Percentiles rank a stretch among this genome's conserved stretches.
Evolutionary conservation across 2,797 vertebrate genomes (phyloP).

Genomic region (Argya squamiceps): DNA sequence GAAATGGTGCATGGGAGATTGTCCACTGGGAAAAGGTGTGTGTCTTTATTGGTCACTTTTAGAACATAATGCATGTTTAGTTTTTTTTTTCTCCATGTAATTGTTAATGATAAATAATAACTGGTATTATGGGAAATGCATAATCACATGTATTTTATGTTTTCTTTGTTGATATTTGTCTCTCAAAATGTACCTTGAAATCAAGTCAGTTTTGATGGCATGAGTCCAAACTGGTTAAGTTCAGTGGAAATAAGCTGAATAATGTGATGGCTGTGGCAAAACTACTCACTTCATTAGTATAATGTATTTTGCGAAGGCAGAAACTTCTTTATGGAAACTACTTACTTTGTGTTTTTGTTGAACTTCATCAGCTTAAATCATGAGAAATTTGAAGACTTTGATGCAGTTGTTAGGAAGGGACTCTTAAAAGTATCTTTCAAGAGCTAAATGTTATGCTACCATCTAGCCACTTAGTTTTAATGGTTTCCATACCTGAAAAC

Average conservation of each 20-base stretch:
- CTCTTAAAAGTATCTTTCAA: neutral
- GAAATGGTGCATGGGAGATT: constrained; percentile 98
- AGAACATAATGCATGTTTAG: neutral
- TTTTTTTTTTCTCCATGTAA: neutral
- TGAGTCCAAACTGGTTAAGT: neutral
- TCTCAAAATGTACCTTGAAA: neutral
- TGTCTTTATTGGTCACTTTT: neutral
- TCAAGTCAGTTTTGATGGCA: neutral
- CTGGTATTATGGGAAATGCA: neutral
- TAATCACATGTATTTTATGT: neutral
- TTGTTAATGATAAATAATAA: neutral
- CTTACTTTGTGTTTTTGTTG: neutral
- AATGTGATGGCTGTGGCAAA: neutral
- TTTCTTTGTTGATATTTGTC: neutral
- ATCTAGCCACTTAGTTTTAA: neutral
- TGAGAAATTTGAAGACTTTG: neutral
- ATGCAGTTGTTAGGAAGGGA: fast-evolving
- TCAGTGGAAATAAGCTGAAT: neutral
- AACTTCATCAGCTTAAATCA: neutral
- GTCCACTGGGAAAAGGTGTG: constrained; percentile 99
- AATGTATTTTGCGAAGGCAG: neutral
- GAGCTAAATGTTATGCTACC: neutral
- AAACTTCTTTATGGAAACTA: neutral
- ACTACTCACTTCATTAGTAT: neutral
- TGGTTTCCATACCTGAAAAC: neutral